Base-by-base conservation (phyloP, 2,888 invertebrate genomes). In the Drosophila paranaensis region DNA sequence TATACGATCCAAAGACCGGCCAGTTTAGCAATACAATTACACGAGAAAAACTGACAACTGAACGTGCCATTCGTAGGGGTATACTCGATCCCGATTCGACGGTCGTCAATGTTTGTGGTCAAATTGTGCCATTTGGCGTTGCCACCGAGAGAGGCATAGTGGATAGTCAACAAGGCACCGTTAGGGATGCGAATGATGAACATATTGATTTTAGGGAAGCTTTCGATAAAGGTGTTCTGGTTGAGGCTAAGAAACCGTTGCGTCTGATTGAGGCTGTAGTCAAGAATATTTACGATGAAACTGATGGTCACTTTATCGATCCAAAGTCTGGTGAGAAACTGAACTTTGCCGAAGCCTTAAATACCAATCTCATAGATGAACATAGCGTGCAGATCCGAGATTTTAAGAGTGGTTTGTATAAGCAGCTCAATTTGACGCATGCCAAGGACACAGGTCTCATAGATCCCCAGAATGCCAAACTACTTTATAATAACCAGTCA, bases 61-160 rank as follows among this genome's bases (percentile, higher is more conserved):
- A 97, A 92, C 95, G 96, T 83, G 98, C 98, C 61, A 96, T 98
- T 89, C 95, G 95, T 90, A 95, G 96, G 89, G 97, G 97, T 71
- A 95, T 97, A 85, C 95, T 98, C 88, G 97, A 98, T 93, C 95
- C 96, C 55, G 95, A 96, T 71, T 96, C 97, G 42, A 97, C 97
- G n/a, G 94, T 97, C 86, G 97, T 98, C 40, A 96, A 95, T 77
- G 95, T 97, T 68, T 95, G 95, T 69, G 97, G 97, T 60, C 95
- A 96, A 91, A 94, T 96, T 2, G 95, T 97, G 80, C 96, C 97
- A 13, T 97, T 98, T 91, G 95, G 96, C 87, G 95, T 96, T 88
- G 98, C 97, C 48, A 95, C 97, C 33, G 95, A 95, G 78, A 95
- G 95, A 71, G 96, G 96, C 55, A 94, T 97, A 39, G 94, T 97